Conservation (phyloP, 2,113 vertebrate species). For the Casuarius casuarius region DNA sequence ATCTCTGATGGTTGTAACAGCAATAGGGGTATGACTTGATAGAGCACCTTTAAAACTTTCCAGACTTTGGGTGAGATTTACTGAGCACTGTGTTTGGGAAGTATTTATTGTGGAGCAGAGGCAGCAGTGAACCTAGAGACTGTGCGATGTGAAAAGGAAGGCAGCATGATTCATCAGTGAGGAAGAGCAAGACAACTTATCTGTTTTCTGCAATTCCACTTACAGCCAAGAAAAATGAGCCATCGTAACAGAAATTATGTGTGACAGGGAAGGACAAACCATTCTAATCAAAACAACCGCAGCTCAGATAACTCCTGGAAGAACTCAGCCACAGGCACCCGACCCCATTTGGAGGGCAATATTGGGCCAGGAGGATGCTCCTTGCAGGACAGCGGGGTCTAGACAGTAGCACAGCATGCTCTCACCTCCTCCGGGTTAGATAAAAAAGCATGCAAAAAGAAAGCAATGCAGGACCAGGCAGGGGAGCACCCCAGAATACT, state of each 20-base stretch:
- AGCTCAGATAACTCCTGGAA: slow-evolving; percentile 28
- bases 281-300: slow-evolving; percentile 46
- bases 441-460: not conserved
- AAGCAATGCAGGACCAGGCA: not conserved
- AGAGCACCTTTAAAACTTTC: not conserved
- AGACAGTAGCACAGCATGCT: not conserved
- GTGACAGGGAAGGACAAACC: slow-evolving; percentile 75
- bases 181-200: slow-evolving; percentile 34
- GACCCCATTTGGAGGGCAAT: not conserved
- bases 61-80: not conserved
- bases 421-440: not conserved
- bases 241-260: slow-evolving; percentile 55
- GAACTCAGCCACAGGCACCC: not conserved
- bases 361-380: not conserved
- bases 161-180: slow-evolving; percentile 41
- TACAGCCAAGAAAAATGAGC: slow-evolving; percentile 71
- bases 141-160: not conserved
- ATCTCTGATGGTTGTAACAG: not conserved
- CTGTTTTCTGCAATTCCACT: slow-evolving; percentile 60
- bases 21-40: not conserved
- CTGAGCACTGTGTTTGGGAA: fast-evolving
- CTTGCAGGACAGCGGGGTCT: not conserved
- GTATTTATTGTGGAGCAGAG: slow-evolving; percentile 8
- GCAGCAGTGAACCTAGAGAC: not conserved
- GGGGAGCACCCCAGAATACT: not conserved